Evolutionary conservation across 1,140 invertebrate genomes (phyloP).

Genomic region (Colletes gigas): DNA sequence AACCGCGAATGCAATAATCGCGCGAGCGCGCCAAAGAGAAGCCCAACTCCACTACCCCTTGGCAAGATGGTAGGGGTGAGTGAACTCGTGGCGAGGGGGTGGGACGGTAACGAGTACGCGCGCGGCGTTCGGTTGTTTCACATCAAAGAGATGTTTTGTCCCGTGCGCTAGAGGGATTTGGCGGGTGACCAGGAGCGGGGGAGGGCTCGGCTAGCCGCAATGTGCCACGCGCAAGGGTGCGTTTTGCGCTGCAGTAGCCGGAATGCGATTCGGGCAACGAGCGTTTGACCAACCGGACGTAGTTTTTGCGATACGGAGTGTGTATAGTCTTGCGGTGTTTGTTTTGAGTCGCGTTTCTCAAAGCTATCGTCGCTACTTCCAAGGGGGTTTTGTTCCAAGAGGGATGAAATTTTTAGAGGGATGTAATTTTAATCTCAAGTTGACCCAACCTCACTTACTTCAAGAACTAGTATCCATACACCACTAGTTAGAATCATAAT

Average conservation of each 20-base stretch:
- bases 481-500: too few species aligned
- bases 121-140: conserved; percentile 53
- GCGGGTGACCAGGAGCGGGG: conserved; percentile 12
- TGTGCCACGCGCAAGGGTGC: conserved; percentile 25
- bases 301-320: too few species aligned
- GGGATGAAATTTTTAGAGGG: too few species aligned
- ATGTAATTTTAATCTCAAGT: too few species aligned
- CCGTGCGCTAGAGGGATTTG: conserved; percentile 39
- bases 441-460: too few species aligned
- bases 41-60: conserved; percentile 5
- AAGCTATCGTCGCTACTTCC: too few species aligned
- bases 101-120: not conserved
- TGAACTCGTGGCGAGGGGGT: not conserved
- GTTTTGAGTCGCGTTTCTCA: too few species aligned
- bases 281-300: too few species aligned
- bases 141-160: conserved; percentile 69
- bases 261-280: not conserved
- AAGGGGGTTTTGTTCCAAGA: too few species aligned
- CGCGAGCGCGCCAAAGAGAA: not conserved
- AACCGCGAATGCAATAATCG: conserved; percentile 39
- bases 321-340: too few species aligned
- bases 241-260: not conserved
- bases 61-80: not conserved
- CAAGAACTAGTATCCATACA: too few species aligned
- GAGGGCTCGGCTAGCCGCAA: conserved; percentile 36